Base-by-base conservation (phyloP, 2,113 vertebrate species). In the Ageneiosus marmoratus region DNA sequence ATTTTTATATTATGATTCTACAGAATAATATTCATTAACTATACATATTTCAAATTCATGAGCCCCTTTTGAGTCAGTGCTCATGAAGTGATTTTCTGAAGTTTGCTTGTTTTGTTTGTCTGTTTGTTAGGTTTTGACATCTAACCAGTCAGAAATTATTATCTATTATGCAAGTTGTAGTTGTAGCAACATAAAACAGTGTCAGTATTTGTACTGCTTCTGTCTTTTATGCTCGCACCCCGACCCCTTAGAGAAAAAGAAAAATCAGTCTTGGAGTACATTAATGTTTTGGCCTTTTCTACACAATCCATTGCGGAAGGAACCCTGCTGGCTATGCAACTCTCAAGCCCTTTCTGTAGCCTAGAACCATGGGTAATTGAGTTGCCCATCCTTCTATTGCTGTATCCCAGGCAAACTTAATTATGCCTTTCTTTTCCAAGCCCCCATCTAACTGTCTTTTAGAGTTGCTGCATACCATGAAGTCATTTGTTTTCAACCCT, bases 381-480 rank as follows among this genome's bases (percentile, higher is more conserved):
- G 86, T 90, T 84, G 84, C 84, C 89, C 77, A 46, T 77, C 84
- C 88, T 60, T 90, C 85, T 85, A 65, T 79, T 77, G 84, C 81
- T 86, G 88, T 87, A 91, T 93, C 89, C 89, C 86, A 88, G 89
- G 85, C 87, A 89, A 91, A 90, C 89, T 92, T 89, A 92, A 93
- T 92, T 29, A 34, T 60, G 85, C 88, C 89, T 92, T 93, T 93
- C 80, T 91, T 86, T 77, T 78, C 78, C 20, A 32, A 78, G 37
- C 67, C 84, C 79, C 80, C 50, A 86, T 81, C 77, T 81, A 75
- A 83, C 84, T 87, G 81, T 13, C 77, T 77, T 91, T 91, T 86
- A 89, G 82, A 88, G 90, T 86, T 85, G 75, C 85, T 86, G 79
- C 82, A 89, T 89, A 81, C 86, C 87, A 77, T 90, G 88, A 92